phyloP scores from a whole-genome alignment of 2,888 invertebrate species.

The Drosophila multiciliata region DNA sequence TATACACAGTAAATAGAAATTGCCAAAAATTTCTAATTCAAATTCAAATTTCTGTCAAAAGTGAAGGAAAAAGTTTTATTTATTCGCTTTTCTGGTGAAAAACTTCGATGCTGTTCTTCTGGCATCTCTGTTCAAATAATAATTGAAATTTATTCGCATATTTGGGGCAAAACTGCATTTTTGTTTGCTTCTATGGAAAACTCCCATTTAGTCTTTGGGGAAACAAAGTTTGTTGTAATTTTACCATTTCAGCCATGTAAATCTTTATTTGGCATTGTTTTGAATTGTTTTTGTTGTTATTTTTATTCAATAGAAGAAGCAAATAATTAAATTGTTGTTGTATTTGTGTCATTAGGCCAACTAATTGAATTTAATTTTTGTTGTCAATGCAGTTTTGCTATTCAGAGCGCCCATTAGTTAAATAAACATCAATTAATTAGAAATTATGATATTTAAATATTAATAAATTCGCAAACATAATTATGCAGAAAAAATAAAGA shows the following conservation, averaged over 20 bases:
- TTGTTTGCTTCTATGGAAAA: slow-evolving; percentile 24
- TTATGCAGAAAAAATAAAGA: slow-evolving; percentile 10
- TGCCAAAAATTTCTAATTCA: slow-evolving; percentile 34
- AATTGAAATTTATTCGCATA: slow-evolving; percentile 37
- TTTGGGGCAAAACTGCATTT: slow-evolving; percentile 31
- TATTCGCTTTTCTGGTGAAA: neutral
- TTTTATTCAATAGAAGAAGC: slow-evolving; percentile 39
- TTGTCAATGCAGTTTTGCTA: slow-evolving; percentile 30
- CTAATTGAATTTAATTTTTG: slow-evolving; percentile 70
- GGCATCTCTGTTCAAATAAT: neutral
- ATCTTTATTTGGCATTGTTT: slow-evolving; percentile 7
- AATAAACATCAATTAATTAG: slow-evolving; percentile 67
- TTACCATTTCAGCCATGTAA: slow-evolving; percentile 20
- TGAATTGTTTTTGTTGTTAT: slow-evolving; percentile 16
- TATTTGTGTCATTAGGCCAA: slow-evolving; percentile 66
- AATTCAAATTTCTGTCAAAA: slow-evolving; percentile 36
- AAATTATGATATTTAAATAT: slow-evolving; percentile 51
- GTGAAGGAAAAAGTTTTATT: slow-evolving; percentile 13
- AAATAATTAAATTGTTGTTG: slow-evolving; percentile 52
- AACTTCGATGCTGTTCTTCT: neutral
- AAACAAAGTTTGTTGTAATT: slow-evolving; percentile 40
- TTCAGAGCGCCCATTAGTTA: slow-evolving; percentile 36
- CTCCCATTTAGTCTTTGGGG: slow-evolving; percentile 63
- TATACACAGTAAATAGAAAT: neutral
- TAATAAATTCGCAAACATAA: slow-evolving; percentile 10